Evolutionary conservation across 2,797 vertebrate genomes (phyloP).

Genomic region (Simalia tracyae): DNA sequence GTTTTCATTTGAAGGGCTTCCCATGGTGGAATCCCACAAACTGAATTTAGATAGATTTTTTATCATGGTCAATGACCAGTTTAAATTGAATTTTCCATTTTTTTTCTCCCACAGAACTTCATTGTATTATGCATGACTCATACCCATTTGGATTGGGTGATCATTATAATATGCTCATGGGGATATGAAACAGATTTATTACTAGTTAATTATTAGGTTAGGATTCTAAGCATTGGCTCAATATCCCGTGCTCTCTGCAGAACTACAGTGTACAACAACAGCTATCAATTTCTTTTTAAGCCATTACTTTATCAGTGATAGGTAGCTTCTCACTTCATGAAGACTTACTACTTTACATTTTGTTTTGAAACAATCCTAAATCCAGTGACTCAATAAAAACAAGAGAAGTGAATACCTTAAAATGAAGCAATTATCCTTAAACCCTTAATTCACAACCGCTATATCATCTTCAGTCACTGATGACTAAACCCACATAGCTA

Average conservation of each 20-base stretch:
- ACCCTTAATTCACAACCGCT: background rate
- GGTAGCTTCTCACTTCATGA: background rate
- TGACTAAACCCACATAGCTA: background rate
- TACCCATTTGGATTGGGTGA: background rate
- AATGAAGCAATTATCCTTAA: conserved; percentile 8
- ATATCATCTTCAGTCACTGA: conserved; percentile 33
- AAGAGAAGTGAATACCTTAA: background rate
- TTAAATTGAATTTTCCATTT: too few species aligned
- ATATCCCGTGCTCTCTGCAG: too few species aligned
- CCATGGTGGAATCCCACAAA: too few species aligned
- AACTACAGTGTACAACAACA: background rate
- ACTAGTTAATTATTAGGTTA: background rate
- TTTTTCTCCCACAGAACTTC: too few species aligned
- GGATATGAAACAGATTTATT: background rate
- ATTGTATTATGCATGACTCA: background rate
- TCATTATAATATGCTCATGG: background rate
- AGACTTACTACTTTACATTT: background rate
- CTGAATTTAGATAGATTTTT: too few species aligned
- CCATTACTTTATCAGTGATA: background rate
- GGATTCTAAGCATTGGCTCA: background rate
- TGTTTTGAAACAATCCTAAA: conserved; percentile 22
- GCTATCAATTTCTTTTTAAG: background rate
- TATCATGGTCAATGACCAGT: too few species aligned
- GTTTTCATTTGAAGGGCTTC: too few species aligned
- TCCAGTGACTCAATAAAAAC: background rate